Conservation (phyloP, 2,888 invertebrate species). For the Parnassius smintheus region DNA sequence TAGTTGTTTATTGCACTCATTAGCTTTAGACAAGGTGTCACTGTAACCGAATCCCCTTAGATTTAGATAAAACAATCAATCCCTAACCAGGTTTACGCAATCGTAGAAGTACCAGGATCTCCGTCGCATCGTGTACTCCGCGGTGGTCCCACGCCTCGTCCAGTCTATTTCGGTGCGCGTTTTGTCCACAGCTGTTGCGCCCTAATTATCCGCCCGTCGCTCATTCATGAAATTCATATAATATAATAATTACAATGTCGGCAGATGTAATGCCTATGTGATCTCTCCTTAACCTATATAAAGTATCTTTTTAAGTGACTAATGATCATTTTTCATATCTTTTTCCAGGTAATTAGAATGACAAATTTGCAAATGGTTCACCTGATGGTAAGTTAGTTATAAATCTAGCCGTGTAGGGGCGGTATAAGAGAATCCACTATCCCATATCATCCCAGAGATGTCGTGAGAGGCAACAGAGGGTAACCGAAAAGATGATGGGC, state of each 20-base stretch:
- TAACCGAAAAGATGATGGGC: too few species aligned
- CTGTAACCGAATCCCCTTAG: background rate
- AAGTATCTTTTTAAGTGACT: background rate
- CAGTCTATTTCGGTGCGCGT: slow-evolving; percentile 41
- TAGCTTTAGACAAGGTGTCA: background rate
- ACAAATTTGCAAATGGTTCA: too few species aligned
- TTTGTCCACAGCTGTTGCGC: slow-evolving; percentile 42
- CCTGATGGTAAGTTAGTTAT: too few species aligned
- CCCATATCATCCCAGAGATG: too few species aligned
- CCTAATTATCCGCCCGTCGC: slow-evolving; percentile 35
- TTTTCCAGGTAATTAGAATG: too few species aligned
- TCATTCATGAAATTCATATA: slow-evolving; percentile 38
- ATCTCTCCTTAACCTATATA: background rate
- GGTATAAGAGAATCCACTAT: too few species aligned
- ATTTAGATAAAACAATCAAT: background rate
- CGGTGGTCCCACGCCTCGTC: slow-evolving; percentile 41
- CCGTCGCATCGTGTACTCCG: slow-evolving; percentile 30
- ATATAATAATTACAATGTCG: slow-evolving; percentile 27
- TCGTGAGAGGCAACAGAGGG: too few species aligned
- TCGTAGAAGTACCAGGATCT: slow-evolving; percentile 3
- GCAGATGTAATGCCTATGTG: slow-evolving; percentile 19
- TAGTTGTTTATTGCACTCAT: too few species aligned
- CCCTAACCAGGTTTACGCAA: slow-evolving; percentile 1
- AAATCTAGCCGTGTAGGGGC: too few species aligned
- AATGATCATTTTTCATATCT: too few species aligned